Evolutionary conservation across 2,113 vertebrate genomes (phyloP).

Genomic region (Collichthys lucidus): DNA sequence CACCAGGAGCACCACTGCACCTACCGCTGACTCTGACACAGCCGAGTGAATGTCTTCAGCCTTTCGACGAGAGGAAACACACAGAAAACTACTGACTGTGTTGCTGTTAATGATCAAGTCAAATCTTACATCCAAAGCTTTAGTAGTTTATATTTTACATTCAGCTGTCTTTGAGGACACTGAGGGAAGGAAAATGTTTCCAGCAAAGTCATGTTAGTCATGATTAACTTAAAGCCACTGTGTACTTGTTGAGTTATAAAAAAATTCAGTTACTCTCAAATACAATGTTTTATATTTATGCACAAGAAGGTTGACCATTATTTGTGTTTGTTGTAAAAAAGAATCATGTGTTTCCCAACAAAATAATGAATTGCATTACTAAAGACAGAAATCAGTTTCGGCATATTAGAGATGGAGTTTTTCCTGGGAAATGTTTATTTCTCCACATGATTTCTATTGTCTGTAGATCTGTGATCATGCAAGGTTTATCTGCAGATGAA

Average conservation of each 20-base stretch:
- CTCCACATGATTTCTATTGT: neutral
- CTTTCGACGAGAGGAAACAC: neutral
- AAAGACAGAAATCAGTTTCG: neutral
- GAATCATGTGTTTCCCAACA: neutral
- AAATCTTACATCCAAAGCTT: neutral
- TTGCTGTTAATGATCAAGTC: neutral
- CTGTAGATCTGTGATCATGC: neutral
- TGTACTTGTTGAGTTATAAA: neutral
- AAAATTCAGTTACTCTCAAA: neutral
- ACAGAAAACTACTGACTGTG: slow-evolving; percentile 5
- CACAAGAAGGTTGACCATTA: neutral
- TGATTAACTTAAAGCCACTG: neutral
- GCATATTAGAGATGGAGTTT: neutral
- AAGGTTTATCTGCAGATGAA: neutral
- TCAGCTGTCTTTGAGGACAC: neutral
- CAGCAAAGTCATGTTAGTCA: neutral
- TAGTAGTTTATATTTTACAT: neutral
- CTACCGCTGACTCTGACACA: slow-evolving; percentile 26
- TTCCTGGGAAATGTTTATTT: neutral
- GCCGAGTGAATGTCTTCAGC: neutral
- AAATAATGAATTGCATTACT: slow-evolving; percentile 1
- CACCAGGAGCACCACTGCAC: slow-evolving; percentile 67
- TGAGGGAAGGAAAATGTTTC: neutral
- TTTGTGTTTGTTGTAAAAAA: neutral
- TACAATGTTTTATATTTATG: neutral